Evolutionary conservation across 2,797 vertebrate genomes (phyloP).

Genomic region (Garrulus glandarius): DNA sequence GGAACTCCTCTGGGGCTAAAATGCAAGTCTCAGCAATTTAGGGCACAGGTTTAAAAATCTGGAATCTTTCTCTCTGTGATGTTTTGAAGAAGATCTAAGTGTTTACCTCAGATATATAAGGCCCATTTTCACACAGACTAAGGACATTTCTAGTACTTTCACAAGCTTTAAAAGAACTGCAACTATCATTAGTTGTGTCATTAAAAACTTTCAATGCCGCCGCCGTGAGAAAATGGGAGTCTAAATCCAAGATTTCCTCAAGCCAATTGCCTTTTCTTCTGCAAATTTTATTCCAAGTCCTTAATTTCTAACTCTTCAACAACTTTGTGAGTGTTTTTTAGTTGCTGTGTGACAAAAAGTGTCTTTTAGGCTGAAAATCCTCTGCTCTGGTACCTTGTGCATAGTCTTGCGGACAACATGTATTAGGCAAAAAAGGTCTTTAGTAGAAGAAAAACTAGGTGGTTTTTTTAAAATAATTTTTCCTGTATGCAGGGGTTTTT

Average conservation of each 20-base stretch:
- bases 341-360: background rate
- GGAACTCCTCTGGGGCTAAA: background rate
- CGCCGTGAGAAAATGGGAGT: background rate
- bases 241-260: background rate
- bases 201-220: background rate
- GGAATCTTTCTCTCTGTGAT: background rate
- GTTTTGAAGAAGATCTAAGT: background rate
- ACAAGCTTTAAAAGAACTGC: background rate
- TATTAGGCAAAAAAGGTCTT: background rate
- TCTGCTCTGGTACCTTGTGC: background rate
- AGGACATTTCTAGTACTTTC: background rate
- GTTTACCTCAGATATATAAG: background rate
- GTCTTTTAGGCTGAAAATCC: background rate
- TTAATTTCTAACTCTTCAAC: background rate
- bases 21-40: background rate
- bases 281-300: background rate
- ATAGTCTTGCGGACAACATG: background rate
- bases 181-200: background rate
- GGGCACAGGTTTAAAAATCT: background rate
- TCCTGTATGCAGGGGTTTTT: fast-evolving
- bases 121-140: background rate
- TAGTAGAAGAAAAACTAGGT: fast-evolving
- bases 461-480: background rate
- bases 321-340: background rate
- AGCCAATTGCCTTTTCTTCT: background rate